A percentile compares a stretch with the other conserved stretches of the same genome.
phyloP scores from a whole-genome alignment of 35 echinoderm and acorn worm genomes.

The Heliocidaris erythrogramma region DNA sequence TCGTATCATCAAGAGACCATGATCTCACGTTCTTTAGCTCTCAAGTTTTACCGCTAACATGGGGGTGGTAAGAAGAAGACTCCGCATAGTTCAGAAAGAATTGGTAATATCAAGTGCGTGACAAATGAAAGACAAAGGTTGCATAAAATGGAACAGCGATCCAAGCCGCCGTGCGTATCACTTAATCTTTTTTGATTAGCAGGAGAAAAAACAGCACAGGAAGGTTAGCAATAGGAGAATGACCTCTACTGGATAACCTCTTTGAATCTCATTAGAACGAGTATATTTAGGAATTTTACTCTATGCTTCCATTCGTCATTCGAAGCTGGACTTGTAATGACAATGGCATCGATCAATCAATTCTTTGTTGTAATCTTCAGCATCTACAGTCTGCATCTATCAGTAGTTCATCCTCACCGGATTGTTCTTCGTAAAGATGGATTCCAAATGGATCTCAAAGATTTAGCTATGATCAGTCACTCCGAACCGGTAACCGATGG shows the following conservation, averaged over 20 bases:
- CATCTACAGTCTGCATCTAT: neutral
- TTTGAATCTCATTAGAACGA: neutral
- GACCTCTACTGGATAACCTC: neutral
- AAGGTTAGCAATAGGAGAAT: neutral
- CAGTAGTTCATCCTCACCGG: neutral
- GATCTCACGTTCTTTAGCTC: neutral
- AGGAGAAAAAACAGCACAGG: neutral
- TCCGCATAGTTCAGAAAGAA: neutral
- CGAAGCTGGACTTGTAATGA: neutral
- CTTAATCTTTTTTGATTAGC: conserved; percentile 12
- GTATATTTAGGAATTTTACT: neutral
- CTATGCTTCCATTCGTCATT: neutral
- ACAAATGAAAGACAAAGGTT: too few species aligned
- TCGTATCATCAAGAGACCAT: neutral
- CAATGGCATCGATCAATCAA: neutral
- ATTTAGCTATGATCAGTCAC: neutral
- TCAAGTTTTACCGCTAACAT: neutral
- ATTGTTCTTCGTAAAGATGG: neutral
- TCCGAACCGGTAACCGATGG: neutral
- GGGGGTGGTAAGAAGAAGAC: neutral
- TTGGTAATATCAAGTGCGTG: neutral
- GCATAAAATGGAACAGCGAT: neutral
- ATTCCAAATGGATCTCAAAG: neutral
- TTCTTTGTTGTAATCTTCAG: neutral
- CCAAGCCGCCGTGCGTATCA: neutral